phyloP scores from a whole-genome alignment of 2,797 vertebrate genomes.

The Mallotus villosus region DNA sequence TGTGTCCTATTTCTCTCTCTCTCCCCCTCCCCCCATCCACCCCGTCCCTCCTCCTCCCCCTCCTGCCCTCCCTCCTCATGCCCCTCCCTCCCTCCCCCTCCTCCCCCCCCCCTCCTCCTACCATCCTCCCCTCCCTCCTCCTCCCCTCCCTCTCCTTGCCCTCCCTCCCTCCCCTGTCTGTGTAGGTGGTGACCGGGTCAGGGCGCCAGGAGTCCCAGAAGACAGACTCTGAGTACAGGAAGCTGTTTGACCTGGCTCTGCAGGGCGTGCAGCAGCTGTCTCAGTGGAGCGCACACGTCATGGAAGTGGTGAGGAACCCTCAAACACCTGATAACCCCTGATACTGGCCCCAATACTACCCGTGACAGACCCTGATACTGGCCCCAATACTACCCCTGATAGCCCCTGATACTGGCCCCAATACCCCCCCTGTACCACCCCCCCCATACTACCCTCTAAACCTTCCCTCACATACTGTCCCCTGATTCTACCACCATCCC shows the following conservation, averaged over 20 bases:
- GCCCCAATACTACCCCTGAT: too few relatives aligned
- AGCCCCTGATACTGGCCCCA: too few relatives aligned
- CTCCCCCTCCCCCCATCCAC: too few relatives aligned
- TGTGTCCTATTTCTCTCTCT: too few relatives aligned
- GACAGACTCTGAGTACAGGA: slow-evolving; percentile 91
- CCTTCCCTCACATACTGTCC: too few relatives aligned
- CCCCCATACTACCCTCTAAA: too few relatives aligned
- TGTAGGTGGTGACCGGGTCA: slow-evolving; percentile 94
- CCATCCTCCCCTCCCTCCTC: too few relatives aligned
- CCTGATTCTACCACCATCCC: too few relatives aligned
- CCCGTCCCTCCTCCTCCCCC: too few relatives aligned
- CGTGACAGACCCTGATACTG: too few relatives aligned
- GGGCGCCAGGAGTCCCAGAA: slow-evolving; percentile 95
- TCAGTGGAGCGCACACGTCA: slow-evolving; percentile 98
- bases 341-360: not conserved
- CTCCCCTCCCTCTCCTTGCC: not conserved
- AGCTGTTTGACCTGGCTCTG: slow-evolving; percentile 93
- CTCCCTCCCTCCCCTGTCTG: not conserved
- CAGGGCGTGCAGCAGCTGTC: slow-evolving; percentile 97
- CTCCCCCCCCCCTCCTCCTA: not conserved
- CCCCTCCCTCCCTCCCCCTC: too few relatives aligned
- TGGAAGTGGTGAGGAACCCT: slow-evolving; percentile 93
- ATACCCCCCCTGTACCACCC: not conserved
- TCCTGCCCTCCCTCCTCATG: not conserved
- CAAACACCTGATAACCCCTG: not conserved